Conservation (phyloP, 2,888 invertebrate genomes). For the Lamellibrachia columna region DNA sequence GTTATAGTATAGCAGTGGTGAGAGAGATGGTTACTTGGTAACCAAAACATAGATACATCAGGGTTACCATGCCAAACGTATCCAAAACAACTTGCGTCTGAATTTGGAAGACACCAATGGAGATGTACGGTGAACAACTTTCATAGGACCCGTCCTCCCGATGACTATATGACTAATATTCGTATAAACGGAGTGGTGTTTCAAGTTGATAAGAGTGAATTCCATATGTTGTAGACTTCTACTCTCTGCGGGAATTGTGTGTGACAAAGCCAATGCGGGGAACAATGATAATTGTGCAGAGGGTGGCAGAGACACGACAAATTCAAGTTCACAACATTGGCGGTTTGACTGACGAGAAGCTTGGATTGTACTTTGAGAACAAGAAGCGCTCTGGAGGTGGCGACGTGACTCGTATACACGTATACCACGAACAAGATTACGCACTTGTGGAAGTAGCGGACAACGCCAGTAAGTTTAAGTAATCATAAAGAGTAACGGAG, state of each 20-base stretch:
- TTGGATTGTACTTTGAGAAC: background rate
- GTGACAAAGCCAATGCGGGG: slow-evolving; percentile 22
- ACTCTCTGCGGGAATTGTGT: background rate
- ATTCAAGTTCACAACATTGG: slow-evolving; percentile 27
- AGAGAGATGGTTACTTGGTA: too few species aligned
- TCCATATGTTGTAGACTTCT: background rate
- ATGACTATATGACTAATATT: too few species aligned
- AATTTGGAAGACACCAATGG: too few species aligned
- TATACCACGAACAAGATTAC: background rate
- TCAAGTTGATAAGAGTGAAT: background rate
- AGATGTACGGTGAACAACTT: too few species aligned
- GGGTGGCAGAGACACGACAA: slow-evolving; percentile 18
- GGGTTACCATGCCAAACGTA: too few species aligned
- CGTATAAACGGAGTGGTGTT: background rate
- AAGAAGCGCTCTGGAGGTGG: background rate
- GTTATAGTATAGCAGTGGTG: too few species aligned
- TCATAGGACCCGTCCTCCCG: too few species aligned
- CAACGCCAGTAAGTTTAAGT: background rate
- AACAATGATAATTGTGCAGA: slow-evolving; percentile 26
- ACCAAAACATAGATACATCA: too few species aligned
- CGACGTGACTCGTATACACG: background rate
- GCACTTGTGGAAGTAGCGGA: background rate
- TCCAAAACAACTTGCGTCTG: too few species aligned
- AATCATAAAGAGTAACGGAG: background rate
- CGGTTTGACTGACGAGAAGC: background rate